Conservation (phyloP, 2,113 vertebrate species). For the Malurus elegans region DNA sequence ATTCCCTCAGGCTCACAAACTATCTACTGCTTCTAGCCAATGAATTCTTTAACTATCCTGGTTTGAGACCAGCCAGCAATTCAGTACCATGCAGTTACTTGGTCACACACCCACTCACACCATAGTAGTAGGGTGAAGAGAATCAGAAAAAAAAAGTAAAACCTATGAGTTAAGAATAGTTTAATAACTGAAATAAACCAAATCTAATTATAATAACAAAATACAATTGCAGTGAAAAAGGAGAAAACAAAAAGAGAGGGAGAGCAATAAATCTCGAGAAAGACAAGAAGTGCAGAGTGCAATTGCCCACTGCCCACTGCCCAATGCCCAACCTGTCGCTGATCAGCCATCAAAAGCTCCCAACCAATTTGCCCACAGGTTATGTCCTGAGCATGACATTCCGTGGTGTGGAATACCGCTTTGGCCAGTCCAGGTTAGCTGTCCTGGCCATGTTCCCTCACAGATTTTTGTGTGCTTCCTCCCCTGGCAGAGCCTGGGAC, state of each 20-base stretch:
- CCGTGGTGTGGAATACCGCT: background rate
- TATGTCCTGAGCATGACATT: background rate
- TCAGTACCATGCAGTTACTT: background rate
- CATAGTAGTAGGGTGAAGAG: background rate
- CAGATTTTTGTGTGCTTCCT: background rate
- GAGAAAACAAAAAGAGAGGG: background rate
- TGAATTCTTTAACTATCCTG: background rate
- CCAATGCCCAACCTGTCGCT: background rate
- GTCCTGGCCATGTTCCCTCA: background rate
- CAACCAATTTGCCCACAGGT: accelerated
- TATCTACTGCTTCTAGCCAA: background rate
- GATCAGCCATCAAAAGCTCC: background rate
- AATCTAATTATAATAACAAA: background rate
- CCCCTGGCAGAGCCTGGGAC: background rate
- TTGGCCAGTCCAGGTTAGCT: background rate
- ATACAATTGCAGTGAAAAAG: background rate
- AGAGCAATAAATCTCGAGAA: background rate
- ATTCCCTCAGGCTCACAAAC: background rate
- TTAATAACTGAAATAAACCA: background rate
- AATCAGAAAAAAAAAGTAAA: background rate
- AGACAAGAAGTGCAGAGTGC: background rate
- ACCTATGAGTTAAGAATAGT: background rate
- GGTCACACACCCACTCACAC: background rate
- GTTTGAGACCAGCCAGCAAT: background rate
- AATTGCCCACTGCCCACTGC: background rate